Evolutionary conservation across 2,888 invertebrate species (phyloP).

Genomic region (Yponomeuta malinellus): DNA sequence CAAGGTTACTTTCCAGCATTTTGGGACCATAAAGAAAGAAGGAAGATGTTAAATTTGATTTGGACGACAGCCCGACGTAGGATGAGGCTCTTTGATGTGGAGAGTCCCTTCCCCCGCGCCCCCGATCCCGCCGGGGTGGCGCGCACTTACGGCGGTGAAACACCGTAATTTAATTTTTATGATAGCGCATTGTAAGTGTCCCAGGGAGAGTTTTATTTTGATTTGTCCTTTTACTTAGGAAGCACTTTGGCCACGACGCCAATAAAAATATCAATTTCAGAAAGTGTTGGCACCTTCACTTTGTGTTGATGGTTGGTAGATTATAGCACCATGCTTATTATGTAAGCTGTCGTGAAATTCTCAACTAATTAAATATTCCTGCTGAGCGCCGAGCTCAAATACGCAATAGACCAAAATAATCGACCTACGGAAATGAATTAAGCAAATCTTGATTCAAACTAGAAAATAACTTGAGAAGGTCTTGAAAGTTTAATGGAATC

Average conservation of each 20-base stretch:
- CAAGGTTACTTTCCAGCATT: conserved; percentile 32
- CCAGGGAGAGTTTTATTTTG: conserved; percentile 55
- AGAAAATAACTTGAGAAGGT: conserved; percentile 72
- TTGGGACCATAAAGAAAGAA: conserved; percentile 54
- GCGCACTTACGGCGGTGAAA: conserved; percentile 68
- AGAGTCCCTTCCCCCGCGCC: conserved; percentile 29
- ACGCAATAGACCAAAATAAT: conserved; percentile 13
- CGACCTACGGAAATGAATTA: conserved; percentile 53
- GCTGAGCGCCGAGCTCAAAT: background rate
- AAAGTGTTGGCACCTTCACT: background rate
- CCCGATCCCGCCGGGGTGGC: conserved; percentile 54
- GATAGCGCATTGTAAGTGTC: conserved; percentile 70
- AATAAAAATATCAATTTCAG: conserved; percentile 14
- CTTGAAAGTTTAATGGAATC: conserved; percentile 76
- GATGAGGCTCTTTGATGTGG: conserved; percentile 69
- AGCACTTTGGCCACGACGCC: conserved; percentile 26
- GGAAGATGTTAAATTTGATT: conserved; percentile 71
- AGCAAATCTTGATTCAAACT: conserved; percentile 69
- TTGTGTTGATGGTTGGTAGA: background rate
- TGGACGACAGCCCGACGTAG: conserved; percentile 45
- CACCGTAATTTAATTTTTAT: conserved; percentile 74
- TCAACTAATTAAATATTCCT: background rate
- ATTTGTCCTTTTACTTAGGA: conserved; percentile 41
- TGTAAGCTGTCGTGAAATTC: background rate
- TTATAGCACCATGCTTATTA: too few relatives aligned